Evolutionary conservation across 1,140 invertebrate genomes (phyloP).

Genomic region (Neodiprion virginianus): DNA sequence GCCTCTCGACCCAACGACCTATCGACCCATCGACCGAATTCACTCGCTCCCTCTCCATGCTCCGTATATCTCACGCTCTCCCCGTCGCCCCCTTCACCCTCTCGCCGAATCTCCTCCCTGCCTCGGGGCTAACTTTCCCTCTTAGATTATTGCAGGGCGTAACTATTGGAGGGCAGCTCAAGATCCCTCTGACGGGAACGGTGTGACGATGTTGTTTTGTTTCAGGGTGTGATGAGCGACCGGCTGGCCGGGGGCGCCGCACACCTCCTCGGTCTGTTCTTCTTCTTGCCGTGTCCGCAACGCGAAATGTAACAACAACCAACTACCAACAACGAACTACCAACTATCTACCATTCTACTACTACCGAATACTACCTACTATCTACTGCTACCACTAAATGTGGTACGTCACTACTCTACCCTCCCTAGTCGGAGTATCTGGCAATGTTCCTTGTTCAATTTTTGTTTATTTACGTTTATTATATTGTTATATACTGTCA

Average conservation of each 20-base stretch:
- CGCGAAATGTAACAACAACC: constrained; percentile 57
- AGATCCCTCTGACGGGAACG: constrained; percentile 37
- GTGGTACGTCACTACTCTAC: constrained; percentile 58
- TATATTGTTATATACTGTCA: constrained; percentile 3
- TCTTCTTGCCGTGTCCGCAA: constrained; percentile 58
- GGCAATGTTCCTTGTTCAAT: constrained; percentile 14
- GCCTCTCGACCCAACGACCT: not conserved
- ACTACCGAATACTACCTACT: constrained; percentile 50
- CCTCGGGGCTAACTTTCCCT: constrained; percentile 21
- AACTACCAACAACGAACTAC: not conserved
- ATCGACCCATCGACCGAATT: constrained; percentile 1
- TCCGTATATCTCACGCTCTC: not conserved
- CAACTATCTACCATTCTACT: constrained; percentile 10
- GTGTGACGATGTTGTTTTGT: constrained; percentile 58
- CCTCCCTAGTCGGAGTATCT: constrained; percentile 56
- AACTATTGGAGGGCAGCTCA: not conserved
- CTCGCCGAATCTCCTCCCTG: constrained; percentile 42
- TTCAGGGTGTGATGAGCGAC: constrained; percentile 63
- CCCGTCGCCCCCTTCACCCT: constrained; percentile 30
- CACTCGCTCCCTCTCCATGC: not conserved
- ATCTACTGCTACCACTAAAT: constrained; percentile 59
- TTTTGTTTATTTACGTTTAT: not conserved
- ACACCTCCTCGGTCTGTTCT: constrained; percentile 60
- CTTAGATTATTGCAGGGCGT: not conserved
- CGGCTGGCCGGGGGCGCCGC: constrained; percentile 62